Percentiles rank a stretch among this genome's conserved stretches.
phyloP scores from a whole-genome alignment of 2,113 vertebrate genomes.

The Dicaeum eximium region DNA sequence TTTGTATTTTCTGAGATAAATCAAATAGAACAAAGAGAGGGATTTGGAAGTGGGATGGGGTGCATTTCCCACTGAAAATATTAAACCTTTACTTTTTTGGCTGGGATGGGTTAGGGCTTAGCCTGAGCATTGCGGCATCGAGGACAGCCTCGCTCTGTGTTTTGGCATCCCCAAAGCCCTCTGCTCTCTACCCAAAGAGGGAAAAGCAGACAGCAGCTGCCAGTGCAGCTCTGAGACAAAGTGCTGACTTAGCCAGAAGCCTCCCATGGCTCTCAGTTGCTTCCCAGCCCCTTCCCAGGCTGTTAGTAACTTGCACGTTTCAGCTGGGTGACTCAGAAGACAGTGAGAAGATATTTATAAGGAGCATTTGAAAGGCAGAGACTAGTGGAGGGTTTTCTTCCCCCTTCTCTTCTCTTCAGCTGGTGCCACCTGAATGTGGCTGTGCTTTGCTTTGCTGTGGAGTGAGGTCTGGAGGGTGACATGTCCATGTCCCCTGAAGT shows the following conservation, averaged over 20 bases:
- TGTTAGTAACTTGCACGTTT: neutral
- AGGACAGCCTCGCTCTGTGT: accelerated
- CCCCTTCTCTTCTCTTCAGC: neutral
- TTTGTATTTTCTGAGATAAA: neutral
- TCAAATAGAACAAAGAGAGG: neutral
- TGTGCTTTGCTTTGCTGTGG: too few species aligned
- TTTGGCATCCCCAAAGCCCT: neutral
- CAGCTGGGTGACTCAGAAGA: conserved; percentile 43
- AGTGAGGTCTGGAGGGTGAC: neutral
- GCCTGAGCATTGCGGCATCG: accelerated
- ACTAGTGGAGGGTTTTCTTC: neutral
- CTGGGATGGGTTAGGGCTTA: neutral
- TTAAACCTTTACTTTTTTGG: neutral
- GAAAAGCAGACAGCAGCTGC: neutral
- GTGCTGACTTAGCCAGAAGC: neutral
- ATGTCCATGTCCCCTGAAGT: neutral
- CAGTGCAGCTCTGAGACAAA: neutral
- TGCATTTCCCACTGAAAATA: neutral
- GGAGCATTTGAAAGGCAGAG: neutral
- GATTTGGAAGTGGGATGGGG: neutral
- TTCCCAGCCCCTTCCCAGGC: neutral
- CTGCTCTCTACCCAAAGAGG: neutral
- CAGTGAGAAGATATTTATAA: conserved; percentile 9
- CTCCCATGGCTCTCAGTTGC: neutral
- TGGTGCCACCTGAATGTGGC: neutral